Conservation (phyloP, 2,797 vertebrate genomes). For the Tapirus indicus region DNA sequence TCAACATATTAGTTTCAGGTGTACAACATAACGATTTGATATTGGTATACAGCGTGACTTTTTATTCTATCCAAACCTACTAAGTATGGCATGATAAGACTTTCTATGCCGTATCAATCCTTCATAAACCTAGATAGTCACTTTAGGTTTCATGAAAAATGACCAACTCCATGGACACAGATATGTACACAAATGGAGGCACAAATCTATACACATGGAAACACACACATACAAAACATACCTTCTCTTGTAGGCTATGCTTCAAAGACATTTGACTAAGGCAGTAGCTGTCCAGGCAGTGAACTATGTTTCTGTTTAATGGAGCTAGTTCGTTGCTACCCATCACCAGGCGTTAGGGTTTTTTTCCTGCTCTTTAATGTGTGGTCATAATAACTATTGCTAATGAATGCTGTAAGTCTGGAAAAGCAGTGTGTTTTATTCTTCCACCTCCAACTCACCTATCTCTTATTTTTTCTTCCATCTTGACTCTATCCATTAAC, state of each 20-base stretch:
- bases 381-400: neutral
- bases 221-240: neutral
- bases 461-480: neutral
- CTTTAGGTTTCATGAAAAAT: conserved; percentile 1
- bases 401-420: neutral
- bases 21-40: neutral
- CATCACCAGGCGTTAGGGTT: neutral
- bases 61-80: neutral
- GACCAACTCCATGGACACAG: neutral
- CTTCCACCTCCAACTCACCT: neutral
- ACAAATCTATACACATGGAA: neutral
- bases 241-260: neutral
- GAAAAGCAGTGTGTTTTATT: neutral
- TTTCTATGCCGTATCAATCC: neutral
- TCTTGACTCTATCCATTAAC: neutral
- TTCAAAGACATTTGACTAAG: neutral
- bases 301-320: neutral
- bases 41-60: neutral
- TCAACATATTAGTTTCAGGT: neutral
- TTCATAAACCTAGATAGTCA: neutral
- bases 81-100: neutral
- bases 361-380: neutral
- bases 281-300: neutral
- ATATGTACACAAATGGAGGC: neutral
- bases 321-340: neutral